Evolutionary conservation across 2,888 invertebrate species (phyloP), one percentile per base, ranked within the genome.

Genomic region (Limnephilus lunatus): DNA sequence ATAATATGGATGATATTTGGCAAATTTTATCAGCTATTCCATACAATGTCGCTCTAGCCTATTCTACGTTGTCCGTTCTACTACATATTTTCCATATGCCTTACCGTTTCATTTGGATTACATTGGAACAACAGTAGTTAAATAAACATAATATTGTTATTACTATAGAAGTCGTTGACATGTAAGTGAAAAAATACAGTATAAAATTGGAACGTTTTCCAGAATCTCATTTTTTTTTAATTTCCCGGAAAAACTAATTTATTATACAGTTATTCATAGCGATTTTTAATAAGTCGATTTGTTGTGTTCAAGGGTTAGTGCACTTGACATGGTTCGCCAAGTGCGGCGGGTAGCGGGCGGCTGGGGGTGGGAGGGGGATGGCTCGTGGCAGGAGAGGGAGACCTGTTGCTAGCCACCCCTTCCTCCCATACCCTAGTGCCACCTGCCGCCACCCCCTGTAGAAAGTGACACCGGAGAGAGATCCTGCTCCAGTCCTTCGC

Each of bases 361-460:
- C 48, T 35, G 53, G 31, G 31, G 86, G 80, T 39, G 31, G 94
- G 94, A 80, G 94, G 94, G 53, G 93, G 93, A 39, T 91, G 94
- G 94, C 68, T 93, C 93, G 80, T 91, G 94, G 89, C 93, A 94
- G 91, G 94, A 91, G 93, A 91, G 88, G 90, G 88, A 94, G 94
- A 89, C 93, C 93, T 93, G 94, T 92, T 93, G 94, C 92, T 91
- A 94, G 93, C 31, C 88, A 89, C 89, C 87, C 94, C 12, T 68
- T 85, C 90, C 68, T 44, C 44, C 44, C 44, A 12, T 32, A 89
- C 25, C n/a, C 85, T 80, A 32, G 39, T 80, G 31, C 85, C 89
- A 35, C 90, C 83, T 25, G 19, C 53, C 91, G 53, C 81, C 9
- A 19, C 7, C 68, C 68, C n/a, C 90, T 35, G 68, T 53, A 86